A percentile compares a stretch with the other conserved stretches of the same genome.
Evolutionary conservation across 2,797 vertebrate species (phyloP).

Genomic region (Erpetoichthys calabaricus): DNA sequence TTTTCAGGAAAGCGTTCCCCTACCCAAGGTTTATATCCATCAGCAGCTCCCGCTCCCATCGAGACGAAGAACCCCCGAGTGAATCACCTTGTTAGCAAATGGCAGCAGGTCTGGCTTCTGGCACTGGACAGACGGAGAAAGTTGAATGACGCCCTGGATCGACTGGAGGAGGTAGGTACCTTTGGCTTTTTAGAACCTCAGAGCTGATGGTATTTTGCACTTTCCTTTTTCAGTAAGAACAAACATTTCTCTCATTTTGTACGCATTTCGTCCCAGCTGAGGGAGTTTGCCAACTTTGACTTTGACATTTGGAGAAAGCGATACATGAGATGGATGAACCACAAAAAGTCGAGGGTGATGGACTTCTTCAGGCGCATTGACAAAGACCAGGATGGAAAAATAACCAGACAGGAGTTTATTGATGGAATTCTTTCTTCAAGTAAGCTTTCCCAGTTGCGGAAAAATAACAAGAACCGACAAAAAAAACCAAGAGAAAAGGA

Average conservation of each 20-base stretch:
- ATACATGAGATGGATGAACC: slow-evolving; percentile 99
- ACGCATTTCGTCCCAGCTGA: slow-evolving; percentile 50
- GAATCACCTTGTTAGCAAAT: slow-evolving; percentile 90
- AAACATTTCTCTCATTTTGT: no score
- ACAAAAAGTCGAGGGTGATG: slow-evolving; percentile 98
- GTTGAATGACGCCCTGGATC: slow-evolving; percentile 88
- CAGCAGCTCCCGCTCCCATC: slow-evolving; percentile 69
- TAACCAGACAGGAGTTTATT: slow-evolving; percentile 95
- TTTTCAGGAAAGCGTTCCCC: slow-evolving; percentile 80
- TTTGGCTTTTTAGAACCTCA: accelerated
- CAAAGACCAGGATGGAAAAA: slow-evolving; percentile 97
- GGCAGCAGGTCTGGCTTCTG: slow-evolving; percentile 97
- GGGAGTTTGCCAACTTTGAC: slow-evolving; percentile 96
- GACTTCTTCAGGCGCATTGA: slow-evolving; percentile 97
- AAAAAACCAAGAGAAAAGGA: no score
- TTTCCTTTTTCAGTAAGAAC: no score
- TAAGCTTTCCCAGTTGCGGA: slow-evolving; percentile 41
- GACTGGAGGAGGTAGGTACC: slow-evolving; percentile 78
- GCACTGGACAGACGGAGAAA: slow-evolving; percentile 85
- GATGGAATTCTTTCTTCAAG: slow-evolving; percentile 97
- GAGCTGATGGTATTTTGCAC: no score
- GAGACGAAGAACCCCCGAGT: slow-evolving; percentile 92
- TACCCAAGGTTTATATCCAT: slow-evolving; percentile 67
- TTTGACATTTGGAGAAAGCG: slow-evolving; percentile 97
- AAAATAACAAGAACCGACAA: no score